Evolutionary conservation across 2,113 vertebrate genomes (phyloP).

Genomic region (Herpailurus yagouaroundi): DNA sequence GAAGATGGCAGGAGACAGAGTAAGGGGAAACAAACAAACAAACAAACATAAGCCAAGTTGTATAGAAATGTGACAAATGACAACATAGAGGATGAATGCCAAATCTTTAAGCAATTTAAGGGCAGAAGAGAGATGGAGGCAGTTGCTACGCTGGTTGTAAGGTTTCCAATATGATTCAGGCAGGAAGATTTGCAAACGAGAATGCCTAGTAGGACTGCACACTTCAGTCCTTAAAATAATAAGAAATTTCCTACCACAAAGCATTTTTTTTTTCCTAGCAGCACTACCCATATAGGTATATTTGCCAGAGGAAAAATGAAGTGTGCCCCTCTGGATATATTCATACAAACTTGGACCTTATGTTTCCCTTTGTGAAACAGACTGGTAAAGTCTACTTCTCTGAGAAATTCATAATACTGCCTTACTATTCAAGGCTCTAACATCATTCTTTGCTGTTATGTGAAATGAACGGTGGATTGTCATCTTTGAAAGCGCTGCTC

Average conservation of each 20-base stretch:
- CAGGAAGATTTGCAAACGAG: not conserved
- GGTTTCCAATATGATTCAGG: not conserved
- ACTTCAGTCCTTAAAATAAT: not conserved
- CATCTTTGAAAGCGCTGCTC: constrained; percentile 49
- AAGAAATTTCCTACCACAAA: not conserved
- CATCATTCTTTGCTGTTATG: not conserved
- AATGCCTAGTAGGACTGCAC: rapidly evolving
- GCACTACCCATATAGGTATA: not conserved
- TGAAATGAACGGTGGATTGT: constrained; percentile 20
- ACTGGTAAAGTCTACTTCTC: not conserved
- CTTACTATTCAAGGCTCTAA: not conserved
- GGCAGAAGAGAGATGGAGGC: not conserved
- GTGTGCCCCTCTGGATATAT: not conserved
- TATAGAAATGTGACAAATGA: rapidly evolving
- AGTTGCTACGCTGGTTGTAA: rapidly evolving
- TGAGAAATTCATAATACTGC: not conserved
- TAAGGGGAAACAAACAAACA: not conserved
- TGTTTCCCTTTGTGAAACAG: not conserved
- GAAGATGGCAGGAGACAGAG: not conserved
- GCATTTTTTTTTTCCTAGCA: not conserved
- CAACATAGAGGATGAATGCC: rapidly evolving
- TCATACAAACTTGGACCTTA: not conserved
- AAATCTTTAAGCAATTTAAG: not conserved
- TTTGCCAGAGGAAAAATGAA: not conserved
- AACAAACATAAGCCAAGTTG: not conserved